These are phyloP conservation scores for Sphaerophoria rueppellii DNA, from an alignment of 2,888 invertebrate species.

Conservation along the genomic window DNA sequence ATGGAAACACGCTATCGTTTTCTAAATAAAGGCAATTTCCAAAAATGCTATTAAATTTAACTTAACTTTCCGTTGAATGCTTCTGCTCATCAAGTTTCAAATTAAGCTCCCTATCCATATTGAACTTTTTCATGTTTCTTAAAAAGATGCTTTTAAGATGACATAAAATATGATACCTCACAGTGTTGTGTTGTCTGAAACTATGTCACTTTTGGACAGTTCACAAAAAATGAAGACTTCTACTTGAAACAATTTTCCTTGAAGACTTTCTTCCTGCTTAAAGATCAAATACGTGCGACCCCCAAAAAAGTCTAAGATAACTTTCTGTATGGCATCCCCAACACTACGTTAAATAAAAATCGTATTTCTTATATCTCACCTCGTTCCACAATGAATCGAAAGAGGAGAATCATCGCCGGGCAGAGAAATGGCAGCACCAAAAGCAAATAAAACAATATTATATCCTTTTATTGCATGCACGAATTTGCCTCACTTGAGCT, in stretches of 20 bases:
- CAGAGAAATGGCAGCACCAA: constrained; percentile 1
- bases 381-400: constrained; percentile 7
- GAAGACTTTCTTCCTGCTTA: neutral
- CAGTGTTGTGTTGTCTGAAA: too few relatives aligned
- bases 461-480: constrained; percentile 74
- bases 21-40: too few relatives aligned
- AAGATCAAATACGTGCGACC: neutral
- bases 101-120: too few relatives aligned
- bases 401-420: neutral
- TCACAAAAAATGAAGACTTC: neutral
- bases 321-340: constrained; percentile 15
- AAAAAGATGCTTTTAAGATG: too few relatives aligned
- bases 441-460: constrained; percentile 71
- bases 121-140: too few relatives aligned
- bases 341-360: constrained; percentile 6
- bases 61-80: too few relatives aligned
- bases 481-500: constrained; percentile 72
- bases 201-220: too few relatives aligned
- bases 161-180: too few relatives aligned
- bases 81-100: too few relatives aligned
- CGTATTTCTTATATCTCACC: constrained; percentile 28
- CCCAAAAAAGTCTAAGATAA: neutral
- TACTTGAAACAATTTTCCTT: neutral
- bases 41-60: too few relatives aligned
- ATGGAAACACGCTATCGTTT: too few relatives aligned